Evolutionary conservation across 2,113 vertebrate species (phyloP).

Genomic region (Corythoichthys haematopterus): DNA sequence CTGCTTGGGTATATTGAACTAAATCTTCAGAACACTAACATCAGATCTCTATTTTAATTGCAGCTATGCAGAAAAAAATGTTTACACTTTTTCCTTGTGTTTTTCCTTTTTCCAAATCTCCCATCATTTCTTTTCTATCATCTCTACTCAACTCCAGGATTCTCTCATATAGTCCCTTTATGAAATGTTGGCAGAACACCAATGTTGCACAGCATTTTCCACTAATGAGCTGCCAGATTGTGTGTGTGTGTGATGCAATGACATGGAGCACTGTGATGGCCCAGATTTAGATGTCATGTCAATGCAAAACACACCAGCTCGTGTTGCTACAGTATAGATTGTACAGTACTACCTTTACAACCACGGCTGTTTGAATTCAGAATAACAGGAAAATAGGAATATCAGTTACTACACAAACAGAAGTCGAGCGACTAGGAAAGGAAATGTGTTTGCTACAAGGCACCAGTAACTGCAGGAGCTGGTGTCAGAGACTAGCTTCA

Average conservation of each 20-base stretch:
- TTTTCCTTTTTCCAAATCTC: not conserved
- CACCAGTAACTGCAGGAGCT: no score
- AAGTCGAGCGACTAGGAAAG: no score
- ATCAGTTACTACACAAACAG: no score
- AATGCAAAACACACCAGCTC: conserved; percentile 1
- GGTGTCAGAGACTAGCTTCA: no score
- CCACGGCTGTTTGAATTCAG: not conserved
- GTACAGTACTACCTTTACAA: not conserved
- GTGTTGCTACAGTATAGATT: not conserved
- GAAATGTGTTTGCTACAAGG: no score
- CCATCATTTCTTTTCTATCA: not conserved
- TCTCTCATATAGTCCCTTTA: conserved; percentile 29
- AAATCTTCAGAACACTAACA: not conserved
- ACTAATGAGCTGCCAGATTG: conserved; percentile 54
- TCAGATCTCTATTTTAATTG: not conserved
- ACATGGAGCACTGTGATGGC: conserved; percentile 37
- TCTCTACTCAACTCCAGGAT: not conserved
- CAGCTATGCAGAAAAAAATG: not conserved
- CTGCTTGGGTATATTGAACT: not conserved
- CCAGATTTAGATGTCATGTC: conserved; percentile 47
- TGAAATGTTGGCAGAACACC: conserved; percentile 44
- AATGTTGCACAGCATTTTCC: conserved; percentile 31
- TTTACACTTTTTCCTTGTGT: not conserved
- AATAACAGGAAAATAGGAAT: not conserved
- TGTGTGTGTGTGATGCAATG: conserved; percentile 18